These are phyloP conservation scores for Kryptopterus vitreolus DNA, from an alignment of 2,797 vertebrate species.

Conservation along the genomic window DNA sequence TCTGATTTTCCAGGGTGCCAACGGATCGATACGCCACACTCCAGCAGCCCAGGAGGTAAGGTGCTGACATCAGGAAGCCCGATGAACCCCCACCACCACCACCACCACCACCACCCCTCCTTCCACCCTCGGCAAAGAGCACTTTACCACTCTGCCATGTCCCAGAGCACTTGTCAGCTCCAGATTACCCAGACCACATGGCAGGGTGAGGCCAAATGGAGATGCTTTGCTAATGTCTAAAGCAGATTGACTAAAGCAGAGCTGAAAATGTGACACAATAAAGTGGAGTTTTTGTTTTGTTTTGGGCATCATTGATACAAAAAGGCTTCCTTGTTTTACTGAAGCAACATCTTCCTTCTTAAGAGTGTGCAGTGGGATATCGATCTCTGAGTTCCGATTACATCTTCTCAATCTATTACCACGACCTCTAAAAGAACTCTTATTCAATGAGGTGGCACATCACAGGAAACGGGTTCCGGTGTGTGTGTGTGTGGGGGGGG, in stretches of 20 bases:
- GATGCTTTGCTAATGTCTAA: slow-evolving; percentile 29
- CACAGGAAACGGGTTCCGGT: slow-evolving; percentile 15
- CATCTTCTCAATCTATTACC: slow-evolving; percentile 37
- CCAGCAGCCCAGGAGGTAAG: slow-evolving; percentile 31
- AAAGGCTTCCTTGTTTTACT: slow-evolving; percentile 22
- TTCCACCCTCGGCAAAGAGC: slow-evolving; percentile 47
- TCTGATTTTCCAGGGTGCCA: slow-evolving; percentile 46
- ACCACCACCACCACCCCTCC: too few species aligned
- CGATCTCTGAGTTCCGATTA: slow-evolving; percentile 42
- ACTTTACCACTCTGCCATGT: slow-evolving; percentile 47
- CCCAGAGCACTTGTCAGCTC: slow-evolving; percentile 47
- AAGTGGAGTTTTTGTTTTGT: background rate
- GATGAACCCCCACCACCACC: slow-evolving; percentile 38
- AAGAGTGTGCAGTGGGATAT: slow-evolving; percentile 32
- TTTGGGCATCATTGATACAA: slow-evolving; percentile 16
- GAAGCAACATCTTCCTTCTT: slow-evolving; percentile 36
- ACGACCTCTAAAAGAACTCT: slow-evolving; percentile 43
- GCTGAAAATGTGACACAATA: slow-evolving; percentile 15
- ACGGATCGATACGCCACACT: slow-evolving; percentile 57
- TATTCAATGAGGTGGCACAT: slow-evolving; percentile 27
- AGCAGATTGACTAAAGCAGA: slow-evolving; percentile 24
- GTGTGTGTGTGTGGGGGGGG: too few species aligned
- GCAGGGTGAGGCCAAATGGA: slow-evolving; percentile 40
- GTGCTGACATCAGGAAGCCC: slow-evolving; percentile 56
- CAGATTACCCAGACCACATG: slow-evolving; percentile 40